Evolutionary conservation across 2,888 invertebrate genomes (phyloP).

Genomic region (Tuta absoluta): DNA sequence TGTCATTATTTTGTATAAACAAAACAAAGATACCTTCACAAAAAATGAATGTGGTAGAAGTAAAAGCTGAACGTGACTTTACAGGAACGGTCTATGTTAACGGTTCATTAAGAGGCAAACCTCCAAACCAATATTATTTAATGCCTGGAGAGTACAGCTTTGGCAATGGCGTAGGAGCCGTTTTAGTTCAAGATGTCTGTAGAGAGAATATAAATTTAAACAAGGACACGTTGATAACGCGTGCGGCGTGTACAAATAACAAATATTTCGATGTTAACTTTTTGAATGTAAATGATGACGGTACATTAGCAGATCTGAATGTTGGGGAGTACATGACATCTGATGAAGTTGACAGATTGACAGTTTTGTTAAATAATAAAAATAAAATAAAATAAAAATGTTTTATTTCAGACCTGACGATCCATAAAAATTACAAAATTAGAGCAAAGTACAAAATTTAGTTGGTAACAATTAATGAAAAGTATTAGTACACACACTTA

Average conservation of each 20-base stretch:
- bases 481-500: no score
- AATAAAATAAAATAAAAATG: no score
- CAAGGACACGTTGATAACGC: slow-evolving; percentile 8
- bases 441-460: no score
- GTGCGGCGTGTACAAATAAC: not conserved
- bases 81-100: slow-evolving; percentile 14
- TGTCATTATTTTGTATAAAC: not conserved
- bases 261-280: not conserved
- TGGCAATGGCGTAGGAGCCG: not conserved
- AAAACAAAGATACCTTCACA: not conserved
- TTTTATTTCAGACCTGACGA: no score
- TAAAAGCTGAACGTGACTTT: not conserved
- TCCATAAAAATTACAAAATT: no score
- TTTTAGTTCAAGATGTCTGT: not conserved
- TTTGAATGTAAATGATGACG: slow-evolving; percentile 14
- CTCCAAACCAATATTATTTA: slow-evolving; percentile 25
- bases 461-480: no score
- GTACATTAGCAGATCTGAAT: not conserved
- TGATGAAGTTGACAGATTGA: not conserved
- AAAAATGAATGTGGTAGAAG: slow-evolving; percentile 2
- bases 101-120: slow-evolving; percentile 10
- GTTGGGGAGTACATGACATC: not conserved
- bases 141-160: slow-evolving; percentile 28
- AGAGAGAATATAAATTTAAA: not conserved
- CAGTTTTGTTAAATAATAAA: not conserved